These are phyloP conservation scores for Coreius guichenoti DNA, from an alignment of 2,797 vertebrate species.

Conservation along the genomic window DNA sequence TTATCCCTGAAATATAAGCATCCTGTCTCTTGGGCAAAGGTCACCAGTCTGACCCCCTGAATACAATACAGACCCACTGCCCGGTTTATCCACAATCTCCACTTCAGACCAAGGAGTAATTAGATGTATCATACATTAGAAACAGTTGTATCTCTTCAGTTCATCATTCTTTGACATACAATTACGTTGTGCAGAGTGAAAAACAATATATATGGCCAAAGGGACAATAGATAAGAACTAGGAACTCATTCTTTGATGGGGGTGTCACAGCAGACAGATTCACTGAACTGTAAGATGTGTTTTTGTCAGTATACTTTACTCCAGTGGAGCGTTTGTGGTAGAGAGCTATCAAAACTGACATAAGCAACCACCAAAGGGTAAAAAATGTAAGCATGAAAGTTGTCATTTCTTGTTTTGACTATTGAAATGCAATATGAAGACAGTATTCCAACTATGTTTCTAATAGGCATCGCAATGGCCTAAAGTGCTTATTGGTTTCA, in stretches of 20 bases:
- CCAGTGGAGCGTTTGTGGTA: not conserved
- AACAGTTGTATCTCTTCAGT: not conserved
- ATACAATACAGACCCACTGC: not conserved
- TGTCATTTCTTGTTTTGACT: conserved; percentile 26
- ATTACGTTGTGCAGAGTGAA: not conserved
- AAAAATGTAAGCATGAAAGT: not conserved
- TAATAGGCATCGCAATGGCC: conserved; percentile 6
- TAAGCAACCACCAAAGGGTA: not conserved
- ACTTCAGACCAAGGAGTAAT: not conserved
- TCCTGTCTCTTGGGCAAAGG: not conserved
- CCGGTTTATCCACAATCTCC: not conserved
- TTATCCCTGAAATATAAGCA: not conserved
- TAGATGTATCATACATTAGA: not conserved
- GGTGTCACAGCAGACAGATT: conserved; percentile 19
- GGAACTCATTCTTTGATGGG: not conserved
- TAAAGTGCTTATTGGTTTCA: conserved; percentile 10
- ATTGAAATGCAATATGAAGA: not conserved
- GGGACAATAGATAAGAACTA: not conserved
- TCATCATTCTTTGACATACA: not conserved
- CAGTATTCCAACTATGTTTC: conserved; percentile 30
- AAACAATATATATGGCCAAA: not conserved
- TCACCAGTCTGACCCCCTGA: not conserved
- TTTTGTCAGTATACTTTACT: conserved; percentile 14
- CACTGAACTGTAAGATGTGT: conserved; percentile 17
- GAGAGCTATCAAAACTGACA: conserved; percentile 19